Percentiles rank a stretch among this genome's conserved stretches.
Evolutionary conservation across 2,113 vertebrate genomes (phyloP).

Genomic region (Rhineura floridana): DNA sequence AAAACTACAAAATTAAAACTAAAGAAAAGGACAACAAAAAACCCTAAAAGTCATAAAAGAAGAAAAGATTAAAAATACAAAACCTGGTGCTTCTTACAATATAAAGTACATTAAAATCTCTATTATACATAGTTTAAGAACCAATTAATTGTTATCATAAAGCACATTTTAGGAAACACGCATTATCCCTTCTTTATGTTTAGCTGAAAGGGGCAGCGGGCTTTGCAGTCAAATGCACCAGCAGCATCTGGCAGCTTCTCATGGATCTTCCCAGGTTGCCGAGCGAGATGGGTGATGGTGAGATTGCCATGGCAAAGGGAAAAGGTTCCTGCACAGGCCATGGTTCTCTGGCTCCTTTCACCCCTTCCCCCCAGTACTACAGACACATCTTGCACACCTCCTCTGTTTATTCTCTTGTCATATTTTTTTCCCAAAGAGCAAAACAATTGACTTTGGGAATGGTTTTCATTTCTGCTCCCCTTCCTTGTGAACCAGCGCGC

Average conservation of each 20-base stretch:
- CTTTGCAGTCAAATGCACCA: conserved; percentile 63
- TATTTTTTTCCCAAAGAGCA: neutral
- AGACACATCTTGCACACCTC: neutral
- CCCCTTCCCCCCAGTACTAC: neutral
- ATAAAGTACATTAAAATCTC: conserved; percentile 84
- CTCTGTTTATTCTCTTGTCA: neutral
- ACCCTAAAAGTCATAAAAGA: conserved; percentile 14
- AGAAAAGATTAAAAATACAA: conserved; percentile 47
- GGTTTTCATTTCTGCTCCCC: neutral
- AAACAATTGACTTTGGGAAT: neutral
- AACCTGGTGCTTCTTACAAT: conserved; percentile 87
- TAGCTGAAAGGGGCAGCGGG: conserved; percentile 78
- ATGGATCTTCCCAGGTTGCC: conserved; percentile 21
- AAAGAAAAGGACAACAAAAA: conserved; percentile 14
- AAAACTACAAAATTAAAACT: neutral
- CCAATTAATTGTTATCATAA: conserved; percentile 82
- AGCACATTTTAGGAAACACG: conserved; percentile 79
- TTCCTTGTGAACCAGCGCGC: neutral
- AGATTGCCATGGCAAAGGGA: conserved; percentile 5
- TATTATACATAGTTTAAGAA: conserved; percentile 85
- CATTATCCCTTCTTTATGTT: conserved; percentile 84
- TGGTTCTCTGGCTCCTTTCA: conserved; percentile 8
- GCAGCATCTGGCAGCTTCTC: conserved; percentile 16
- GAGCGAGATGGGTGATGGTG: conserved; percentile 11
- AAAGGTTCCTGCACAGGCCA: neutral